These are phyloP conservation scores for Leptodactylus fuscus DNA, from an alignment of 2,113 vertebrate species.

Conservation along the genomic window DNA sequence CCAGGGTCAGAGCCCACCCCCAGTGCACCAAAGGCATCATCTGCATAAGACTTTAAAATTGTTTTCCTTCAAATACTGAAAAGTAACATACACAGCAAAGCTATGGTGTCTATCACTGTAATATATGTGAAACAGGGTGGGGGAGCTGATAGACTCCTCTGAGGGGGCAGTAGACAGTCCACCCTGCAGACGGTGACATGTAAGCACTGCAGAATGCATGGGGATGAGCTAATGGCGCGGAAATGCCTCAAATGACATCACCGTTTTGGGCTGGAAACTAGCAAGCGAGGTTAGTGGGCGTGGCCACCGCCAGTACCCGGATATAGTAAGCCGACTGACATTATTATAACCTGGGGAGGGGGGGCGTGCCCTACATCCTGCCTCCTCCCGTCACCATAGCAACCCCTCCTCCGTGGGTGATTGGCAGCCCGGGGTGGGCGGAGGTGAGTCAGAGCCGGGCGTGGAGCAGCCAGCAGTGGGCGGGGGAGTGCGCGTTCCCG, in stretches of 20 bases:
- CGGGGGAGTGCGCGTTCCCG: slow-evolving; percentile 14
- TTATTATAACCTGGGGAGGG: not conserved
- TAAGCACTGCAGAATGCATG: too few relatives aligned
- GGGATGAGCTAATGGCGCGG: slow-evolving; percentile 20
- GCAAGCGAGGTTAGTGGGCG: not conserved
- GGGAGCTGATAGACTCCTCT: too few relatives aligned
- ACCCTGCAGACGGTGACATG: too few relatives aligned
- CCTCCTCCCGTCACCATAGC: slow-evolving; percentile 31
- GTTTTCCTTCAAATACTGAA: too few relatives aligned
- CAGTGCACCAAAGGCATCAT: too few relatives aligned
- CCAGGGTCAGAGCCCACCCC: too few relatives aligned
- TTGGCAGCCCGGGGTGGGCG: slow-evolving; percentile 46
- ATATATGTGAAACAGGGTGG: too few relatives aligned
- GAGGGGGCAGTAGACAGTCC: too few relatives aligned
- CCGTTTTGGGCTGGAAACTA: not conserved
- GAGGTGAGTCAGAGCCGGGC: slow-evolving; percentile 41
- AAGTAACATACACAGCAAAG: too few relatives aligned
- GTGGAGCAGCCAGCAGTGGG: slow-evolving; percentile 7
- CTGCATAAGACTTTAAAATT: too few relatives aligned
- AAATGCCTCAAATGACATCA: slow-evolving; percentile 47
- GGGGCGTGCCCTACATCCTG: slow-evolving; percentile 36
- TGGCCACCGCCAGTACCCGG: not conserved
- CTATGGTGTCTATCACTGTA: too few relatives aligned
- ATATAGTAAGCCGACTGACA: not conserved
- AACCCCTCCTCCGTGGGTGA: slow-evolving; percentile 40